Conservation (phyloP, 2,888 invertebrate genomes). For the Apocheima hispidaria region DNA sequence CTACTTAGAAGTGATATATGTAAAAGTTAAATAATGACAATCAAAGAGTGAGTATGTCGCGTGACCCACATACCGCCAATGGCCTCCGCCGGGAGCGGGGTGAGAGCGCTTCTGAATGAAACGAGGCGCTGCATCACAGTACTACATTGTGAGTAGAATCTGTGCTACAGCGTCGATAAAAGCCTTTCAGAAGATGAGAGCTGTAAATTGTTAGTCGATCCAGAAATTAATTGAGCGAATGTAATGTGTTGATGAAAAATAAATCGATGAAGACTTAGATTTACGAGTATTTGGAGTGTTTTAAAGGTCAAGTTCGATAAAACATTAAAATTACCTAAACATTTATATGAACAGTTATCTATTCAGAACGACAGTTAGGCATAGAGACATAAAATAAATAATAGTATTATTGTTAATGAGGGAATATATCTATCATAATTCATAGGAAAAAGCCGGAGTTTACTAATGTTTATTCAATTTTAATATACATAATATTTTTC, state of each 20-base stretch:
- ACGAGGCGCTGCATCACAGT: conserved; percentile 16
- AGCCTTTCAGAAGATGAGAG: conserved; percentile 20
- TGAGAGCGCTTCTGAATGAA: conserved; percentile 19
- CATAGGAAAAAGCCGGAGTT: background rate
- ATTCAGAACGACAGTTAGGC: too few species aligned
- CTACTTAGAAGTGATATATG: background rate
- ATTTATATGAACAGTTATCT: too few species aligned
- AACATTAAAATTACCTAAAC: too few species aligned
- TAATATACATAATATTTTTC: background rate
- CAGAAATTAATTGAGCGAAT: conserved; percentile 15
- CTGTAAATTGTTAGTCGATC: conserved; percentile 19
- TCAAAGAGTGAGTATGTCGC: conserved; percentile 37
- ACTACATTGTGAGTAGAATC: conserved; percentile 3
- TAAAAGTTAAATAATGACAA: conserved; percentile 2
- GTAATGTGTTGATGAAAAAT: background rate
- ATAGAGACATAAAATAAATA: too few species aligned
- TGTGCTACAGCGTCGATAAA: conserved; percentile 1
- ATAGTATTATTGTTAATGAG: background rate
- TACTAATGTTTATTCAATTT: background rate
- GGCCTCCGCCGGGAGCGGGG: conserved; percentile 33
- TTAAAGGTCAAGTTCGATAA: too few species aligned
- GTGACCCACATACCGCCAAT: conserved; percentile 57
- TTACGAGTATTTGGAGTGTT: too few species aligned
- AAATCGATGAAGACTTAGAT: too few species aligned
- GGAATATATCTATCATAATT: background rate